Evolutionary conservation across 2,797 vertebrate genomes (phyloP).

Genomic region (Peromyscus melanophrys): DNA sequence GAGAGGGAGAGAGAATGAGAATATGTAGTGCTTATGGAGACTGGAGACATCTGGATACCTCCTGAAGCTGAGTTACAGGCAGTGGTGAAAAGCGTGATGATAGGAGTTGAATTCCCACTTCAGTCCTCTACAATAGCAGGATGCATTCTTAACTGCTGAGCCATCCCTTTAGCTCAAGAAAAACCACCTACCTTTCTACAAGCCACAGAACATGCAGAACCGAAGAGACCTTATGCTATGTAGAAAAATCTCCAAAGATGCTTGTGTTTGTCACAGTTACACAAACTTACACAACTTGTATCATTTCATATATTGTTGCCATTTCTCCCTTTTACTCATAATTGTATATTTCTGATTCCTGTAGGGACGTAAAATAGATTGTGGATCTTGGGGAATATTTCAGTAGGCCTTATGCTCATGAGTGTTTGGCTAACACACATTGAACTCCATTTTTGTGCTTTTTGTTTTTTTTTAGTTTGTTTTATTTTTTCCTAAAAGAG

Average conservation of each 20-base stretch:
- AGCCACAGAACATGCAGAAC: neutral
- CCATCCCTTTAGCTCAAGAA: neutral
- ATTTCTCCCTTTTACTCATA: neutral
- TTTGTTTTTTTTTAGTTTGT: neutral
- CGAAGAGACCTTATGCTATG: neutral
- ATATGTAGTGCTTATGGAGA: neutral
- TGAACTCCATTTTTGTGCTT: neutral
- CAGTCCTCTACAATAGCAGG: neutral
- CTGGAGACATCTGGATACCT: neutral
- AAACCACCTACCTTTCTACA: neutral
- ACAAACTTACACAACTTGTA: neutral
- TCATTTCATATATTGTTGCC: neutral
- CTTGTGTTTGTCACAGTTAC: neutral
- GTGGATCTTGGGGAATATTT: neutral
- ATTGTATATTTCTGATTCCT: neutral
- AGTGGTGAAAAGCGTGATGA: neutral
- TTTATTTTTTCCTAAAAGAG: neutral
- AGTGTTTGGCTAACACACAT: neutral
- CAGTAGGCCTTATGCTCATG: neutral
- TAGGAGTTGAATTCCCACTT: neutral
- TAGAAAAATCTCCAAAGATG: neutral
- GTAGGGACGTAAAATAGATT: neutral
- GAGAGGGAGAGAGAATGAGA: no score
- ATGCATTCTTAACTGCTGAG: neutral
- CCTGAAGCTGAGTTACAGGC: neutral